Conservation (phyloP, 2,113 vertebrate species). For the Cepphus grylle region DNA sequence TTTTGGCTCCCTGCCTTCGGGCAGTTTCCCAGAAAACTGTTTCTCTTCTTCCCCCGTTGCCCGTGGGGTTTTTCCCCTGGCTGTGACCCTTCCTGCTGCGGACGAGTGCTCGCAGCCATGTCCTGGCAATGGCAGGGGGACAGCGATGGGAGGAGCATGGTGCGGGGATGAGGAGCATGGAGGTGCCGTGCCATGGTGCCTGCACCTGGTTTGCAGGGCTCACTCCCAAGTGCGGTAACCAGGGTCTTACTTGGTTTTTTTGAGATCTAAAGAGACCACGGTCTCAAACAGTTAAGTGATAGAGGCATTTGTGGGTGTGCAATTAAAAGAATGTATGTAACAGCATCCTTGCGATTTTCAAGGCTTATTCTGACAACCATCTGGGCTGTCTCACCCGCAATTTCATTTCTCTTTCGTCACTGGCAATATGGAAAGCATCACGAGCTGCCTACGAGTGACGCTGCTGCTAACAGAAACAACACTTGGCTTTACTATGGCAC, state of each 20-base stretch:
- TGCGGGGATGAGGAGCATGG: fast-evolving
- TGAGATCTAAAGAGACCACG: neutral
- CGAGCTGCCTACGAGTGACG: neutral
- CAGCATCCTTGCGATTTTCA: neutral
- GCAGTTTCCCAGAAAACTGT: neutral
- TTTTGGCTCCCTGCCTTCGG: neutral
- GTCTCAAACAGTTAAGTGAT: neutral
- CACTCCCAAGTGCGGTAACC: fast-evolving
- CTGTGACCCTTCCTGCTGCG: neutral
- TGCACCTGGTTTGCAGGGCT: neutral
- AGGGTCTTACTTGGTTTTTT: neutral
- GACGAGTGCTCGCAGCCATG: fast-evolving
- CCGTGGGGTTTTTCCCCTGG: neutral
- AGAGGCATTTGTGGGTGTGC: neutral
- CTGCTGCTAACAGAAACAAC: neutral
- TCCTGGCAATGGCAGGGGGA: neutral
- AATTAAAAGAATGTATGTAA: neutral
- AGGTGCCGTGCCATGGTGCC: neutral
- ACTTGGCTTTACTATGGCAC: neutral
- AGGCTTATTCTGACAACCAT: neutral
- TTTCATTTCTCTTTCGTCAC: neutral
- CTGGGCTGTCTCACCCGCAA: neutral
- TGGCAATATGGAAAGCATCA: neutral
- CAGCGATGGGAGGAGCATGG: neutral
- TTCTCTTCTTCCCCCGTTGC: neutral